A percentile compares a stretch with the other conserved stretches of the same genome.
These are phyloP conservation scores for Xanthia icteritia DNA, from an alignment of 2,888 invertebrate species.

Conservation along the genomic window DNA sequence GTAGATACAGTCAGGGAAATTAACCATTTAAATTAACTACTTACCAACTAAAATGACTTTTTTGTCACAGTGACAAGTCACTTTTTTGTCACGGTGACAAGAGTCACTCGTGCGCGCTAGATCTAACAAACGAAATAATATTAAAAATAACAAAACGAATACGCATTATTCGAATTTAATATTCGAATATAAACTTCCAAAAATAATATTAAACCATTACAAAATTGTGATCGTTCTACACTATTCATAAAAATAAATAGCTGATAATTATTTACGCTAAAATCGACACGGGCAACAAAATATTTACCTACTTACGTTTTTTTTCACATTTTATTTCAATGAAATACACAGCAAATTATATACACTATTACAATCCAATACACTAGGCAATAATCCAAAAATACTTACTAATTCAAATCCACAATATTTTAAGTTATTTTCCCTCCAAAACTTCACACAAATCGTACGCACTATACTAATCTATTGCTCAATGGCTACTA, in stretches of 20 bases:
- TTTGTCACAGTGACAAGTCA: too few species aligned
- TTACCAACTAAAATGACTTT: too few species aligned
- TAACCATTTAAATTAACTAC: too few species aligned
- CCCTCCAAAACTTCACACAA: constrained; percentile 1
- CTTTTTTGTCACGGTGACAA: too few species aligned
- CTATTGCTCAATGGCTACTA: constrained; percentile 31
- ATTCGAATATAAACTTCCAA: background rate
- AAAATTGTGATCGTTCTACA: too few species aligned
- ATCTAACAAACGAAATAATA: too few species aligned
- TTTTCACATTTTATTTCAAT: too few species aligned
- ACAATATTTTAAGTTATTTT: background rate
- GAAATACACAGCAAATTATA: background rate
- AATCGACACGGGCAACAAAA: background rate
- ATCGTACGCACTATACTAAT: constrained; percentile 12
- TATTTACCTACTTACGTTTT: background rate
- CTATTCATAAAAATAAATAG: background rate
- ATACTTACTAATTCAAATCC: constrained; percentile 17
- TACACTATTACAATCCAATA: background rate
- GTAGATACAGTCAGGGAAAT: too few species aligned
- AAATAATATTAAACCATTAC: background rate
- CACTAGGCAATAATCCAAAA: background rate
- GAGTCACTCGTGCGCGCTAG: too few species aligned
- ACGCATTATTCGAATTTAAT: background rate
- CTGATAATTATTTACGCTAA: background rate
- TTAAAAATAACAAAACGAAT: background rate